Base-by-base conservation (phyloP, 37 sponge, comb jelly and placozoan species). In the Theonella swinhoei region DNA sequence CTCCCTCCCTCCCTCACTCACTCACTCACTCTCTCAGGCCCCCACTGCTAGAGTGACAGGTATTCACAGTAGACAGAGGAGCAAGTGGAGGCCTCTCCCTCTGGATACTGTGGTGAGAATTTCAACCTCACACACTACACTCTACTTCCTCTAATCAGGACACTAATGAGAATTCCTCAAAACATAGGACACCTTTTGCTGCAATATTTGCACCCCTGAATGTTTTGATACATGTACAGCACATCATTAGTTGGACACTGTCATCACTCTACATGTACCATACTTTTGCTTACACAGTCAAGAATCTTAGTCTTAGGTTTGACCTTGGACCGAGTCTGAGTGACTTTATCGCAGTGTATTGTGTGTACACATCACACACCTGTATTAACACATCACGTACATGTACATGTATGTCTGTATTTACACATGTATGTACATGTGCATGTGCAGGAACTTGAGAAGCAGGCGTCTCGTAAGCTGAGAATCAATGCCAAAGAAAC, bases 41-140 rank as follows among this genome's bases (percentile, higher is more conserved):
- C 95, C 97, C 8, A 70, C 71, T 0, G 97, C 99, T 41, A 75
- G 59, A 33, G 99, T 98, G 25, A 39, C 86, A 7, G 59, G 67
- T 34, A 91, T 92, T 24, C 75, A 70, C 30, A 87, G 97, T 36
- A 86, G 82, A 38, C 84, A 84, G 0, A 78, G 79, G 42, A 91
- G 89, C 89, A 98, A 98, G 70, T 98, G 97, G 97, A 82, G 99
- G 42, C 99, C 99, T 23, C 68, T 92, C 39, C 90, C 99, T 0
- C 87, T 98, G 60, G 99, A 98, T 71, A 98, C 99, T 47, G 97
- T 97, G 81, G 97, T 96, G 25, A 84, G 91, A 0, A 39, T 1
- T 70, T 42, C 23, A 17, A 74, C 24, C 29, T 24, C 75, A 24
- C 43, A n/a, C n/a, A n/a, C n/a, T 74, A 74, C 71, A 70, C 19